Evolutionary conservation across 1,140 invertebrate genomes (phyloP).

Genomic region (Drosophila tristis): DNA sequence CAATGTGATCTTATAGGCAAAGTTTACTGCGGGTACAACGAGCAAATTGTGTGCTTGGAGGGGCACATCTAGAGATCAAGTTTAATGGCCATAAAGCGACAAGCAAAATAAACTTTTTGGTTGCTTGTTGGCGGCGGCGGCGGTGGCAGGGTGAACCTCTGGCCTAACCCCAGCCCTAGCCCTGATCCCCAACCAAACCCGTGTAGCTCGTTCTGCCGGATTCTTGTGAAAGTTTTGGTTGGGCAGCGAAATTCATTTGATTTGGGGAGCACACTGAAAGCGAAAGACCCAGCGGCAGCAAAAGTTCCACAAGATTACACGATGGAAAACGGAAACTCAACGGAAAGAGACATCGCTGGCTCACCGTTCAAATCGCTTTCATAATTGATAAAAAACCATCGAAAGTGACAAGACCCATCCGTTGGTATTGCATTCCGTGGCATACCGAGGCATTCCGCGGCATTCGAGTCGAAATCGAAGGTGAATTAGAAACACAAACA

Average conservation of each 20-base stretch:
- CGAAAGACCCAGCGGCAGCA: slow-evolving; percentile 54
- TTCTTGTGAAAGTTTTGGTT: slow-evolving; percentile 66
- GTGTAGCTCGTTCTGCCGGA: slow-evolving; percentile 55
- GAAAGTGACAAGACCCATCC: slow-evolving; percentile 25
- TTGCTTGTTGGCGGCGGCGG: not conserved
- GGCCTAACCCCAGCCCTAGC: slow-evolving; percentile 62
- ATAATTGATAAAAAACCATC: slow-evolving; percentile 47
- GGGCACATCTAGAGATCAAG: slow-evolving; percentile 62
- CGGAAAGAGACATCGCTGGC: slow-evolving; percentile 13
- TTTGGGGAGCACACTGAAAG: slow-evolving; percentile 34
- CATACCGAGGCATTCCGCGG: slow-evolving; percentile 31
- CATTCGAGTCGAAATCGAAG: slow-evolving; percentile 39
- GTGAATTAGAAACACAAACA: slow-evolving; percentile 51
- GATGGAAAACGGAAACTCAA: slow-evolving; percentile 5
- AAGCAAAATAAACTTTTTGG: slow-evolving; percentile 48
- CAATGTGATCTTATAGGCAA: slow-evolving; percentile 73
- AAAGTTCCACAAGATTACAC: slow-evolving; percentile 57
- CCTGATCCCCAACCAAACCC: slow-evolving; percentile 33
- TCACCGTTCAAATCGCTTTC: slow-evolving; percentile 39
- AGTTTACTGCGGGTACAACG: slow-evolving; percentile 41
- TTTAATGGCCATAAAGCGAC: slow-evolving; percentile 65
- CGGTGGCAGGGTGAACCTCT: slow-evolving; percentile 19
- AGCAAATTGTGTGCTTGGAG: slow-evolving; percentile 14
- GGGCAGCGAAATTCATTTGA: slow-evolving; percentile 22
- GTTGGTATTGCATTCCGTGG: slow-evolving; percentile 11